Conservation (phyloP, 2,113 vertebrate genomes). For the Anoura caudifer region DNA sequence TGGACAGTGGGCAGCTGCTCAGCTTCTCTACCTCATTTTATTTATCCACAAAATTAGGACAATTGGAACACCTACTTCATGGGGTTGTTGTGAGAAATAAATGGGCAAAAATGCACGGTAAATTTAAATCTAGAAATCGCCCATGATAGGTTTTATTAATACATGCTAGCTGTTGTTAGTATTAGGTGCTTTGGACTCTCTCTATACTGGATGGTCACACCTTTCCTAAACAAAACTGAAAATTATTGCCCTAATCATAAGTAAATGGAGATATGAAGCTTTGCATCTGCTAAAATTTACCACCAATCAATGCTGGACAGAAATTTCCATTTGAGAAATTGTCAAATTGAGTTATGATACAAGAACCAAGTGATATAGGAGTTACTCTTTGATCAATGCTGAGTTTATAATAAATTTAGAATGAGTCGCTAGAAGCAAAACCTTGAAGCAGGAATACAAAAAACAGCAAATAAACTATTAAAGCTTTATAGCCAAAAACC, state of each 20-base stretch:
- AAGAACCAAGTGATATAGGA: background rate
- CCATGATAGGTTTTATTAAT: background rate
- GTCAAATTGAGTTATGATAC: constrained; percentile 5
- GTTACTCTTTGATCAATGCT: background rate
- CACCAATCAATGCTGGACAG: background rate
- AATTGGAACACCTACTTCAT: background rate
- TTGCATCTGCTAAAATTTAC: background rate
- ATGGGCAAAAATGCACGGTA: background rate
- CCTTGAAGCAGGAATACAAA: background rate
- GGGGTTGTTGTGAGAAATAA: background rate
- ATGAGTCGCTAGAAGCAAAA: background rate
- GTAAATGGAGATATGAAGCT: background rate
- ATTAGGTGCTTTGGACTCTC: background rate
- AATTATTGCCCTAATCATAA: background rate
- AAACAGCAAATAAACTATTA: background rate
- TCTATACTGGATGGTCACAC: background rate
- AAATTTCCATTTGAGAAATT: background rate
- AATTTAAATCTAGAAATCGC: background rate
- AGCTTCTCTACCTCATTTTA: background rate
- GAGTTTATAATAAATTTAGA: background rate
- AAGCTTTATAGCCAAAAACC: background rate
- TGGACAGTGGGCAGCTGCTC: background rate
- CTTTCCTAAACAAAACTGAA: background rate
- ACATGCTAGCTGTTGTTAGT: background rate
- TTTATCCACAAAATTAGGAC: background rate